Base-by-base conservation (phyloP, 2,888 invertebrate species). In the Acanthosepion pharaonis region DNA sequence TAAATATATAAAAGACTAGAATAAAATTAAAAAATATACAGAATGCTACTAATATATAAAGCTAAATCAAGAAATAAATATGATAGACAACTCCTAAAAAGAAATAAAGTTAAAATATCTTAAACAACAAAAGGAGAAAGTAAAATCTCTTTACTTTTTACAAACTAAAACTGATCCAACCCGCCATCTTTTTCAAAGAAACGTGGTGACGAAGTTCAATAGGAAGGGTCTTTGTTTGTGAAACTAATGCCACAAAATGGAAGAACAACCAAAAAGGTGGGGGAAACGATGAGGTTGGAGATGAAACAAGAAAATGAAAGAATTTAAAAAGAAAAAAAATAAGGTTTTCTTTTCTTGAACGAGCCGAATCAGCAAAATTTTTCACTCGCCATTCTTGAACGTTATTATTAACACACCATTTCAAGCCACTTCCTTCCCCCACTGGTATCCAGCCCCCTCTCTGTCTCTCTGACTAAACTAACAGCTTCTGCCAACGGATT, bases 381-480 rank as follows among this genome's bases (percentile, higher is more conserved):
- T n/a, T 78, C 78, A 4, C n/a, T 78, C 78, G 20, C 78, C 15
- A 78, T 78, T 33, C 15, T 33, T 78, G 3, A 78, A 33, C 33
- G n/a, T 78, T 78, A 78, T 78, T 78, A 78, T 78, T 33, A n/a
- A 11, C 78, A 78, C n/a, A 78, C 78, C 78, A n/a, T 78, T n/a
- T 15, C n/a, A 11, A 78, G 78, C 78, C 3, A 0, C 42, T 42
- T 42, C 5, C 33, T n/a, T 78, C 1, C 33, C 9, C 9, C 11
- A 78, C n/a, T 3, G 2, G 6, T 0, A 11, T n/a, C 0, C 1
- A 0, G n/a, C n/a, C n/a, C n/a, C n/a, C 9, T 3, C 78, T 18
- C n/a, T n/a, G 0, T 1, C 33, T 15, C 78, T 78, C n/a, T 8
- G 78, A 33, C 78, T 78, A 78, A 78, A 78, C 78, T 11, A 78